Evolutionary conservation across 2,113 vertebrate species (phyloP).

Genomic region (Glaucidium brasilianum): DNA sequence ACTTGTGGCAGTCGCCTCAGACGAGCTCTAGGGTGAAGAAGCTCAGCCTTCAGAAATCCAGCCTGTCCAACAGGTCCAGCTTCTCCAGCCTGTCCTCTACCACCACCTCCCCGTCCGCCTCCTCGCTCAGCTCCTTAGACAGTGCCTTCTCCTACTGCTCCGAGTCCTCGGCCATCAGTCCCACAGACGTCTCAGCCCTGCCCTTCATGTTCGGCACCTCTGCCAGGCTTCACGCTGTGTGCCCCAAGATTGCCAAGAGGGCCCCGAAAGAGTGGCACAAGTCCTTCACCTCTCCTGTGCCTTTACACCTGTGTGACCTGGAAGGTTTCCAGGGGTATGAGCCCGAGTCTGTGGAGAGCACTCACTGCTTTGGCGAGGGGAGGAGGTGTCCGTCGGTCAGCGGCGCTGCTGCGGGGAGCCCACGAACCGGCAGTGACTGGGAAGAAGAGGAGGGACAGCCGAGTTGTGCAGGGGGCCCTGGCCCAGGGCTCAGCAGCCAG

Average conservation of each 20-base stretch:
- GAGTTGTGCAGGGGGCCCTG: neutral
- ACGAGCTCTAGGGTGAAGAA: constrained; percentile 38
- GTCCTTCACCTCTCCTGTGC: constrained; percentile 28
- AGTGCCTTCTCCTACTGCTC: constrained; percentile 77
- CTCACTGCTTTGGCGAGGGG: neutral
- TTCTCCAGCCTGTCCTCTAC: constrained; percentile 78
- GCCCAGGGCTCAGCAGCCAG: neutral
- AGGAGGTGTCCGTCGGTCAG: neutral
- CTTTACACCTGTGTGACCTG: neutral
- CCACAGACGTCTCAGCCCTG: constrained; percentile 44
- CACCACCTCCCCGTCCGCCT: constrained; percentile 74
- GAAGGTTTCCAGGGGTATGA: constrained; percentile 24
- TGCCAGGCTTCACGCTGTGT: constrained; percentile 61
- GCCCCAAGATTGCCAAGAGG: constrained; percentile 57
- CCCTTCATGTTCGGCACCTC: constrained; percentile 72
- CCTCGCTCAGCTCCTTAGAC: constrained; percentile 79
- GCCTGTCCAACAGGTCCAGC: constrained; percentile 70
- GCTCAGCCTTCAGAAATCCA: constrained; percentile 45
- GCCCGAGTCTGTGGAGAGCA: constrained; percentile 16
- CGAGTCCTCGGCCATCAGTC: constrained; percentile 71
- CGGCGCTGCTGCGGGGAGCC: neutral
- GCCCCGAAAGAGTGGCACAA: constrained; percentile 58
- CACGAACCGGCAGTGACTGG: neutral
- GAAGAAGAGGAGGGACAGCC: neutral
- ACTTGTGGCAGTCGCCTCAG: constrained; percentile 56